Percentiles rank a stretch among this genome's conserved stretches.
These are phyloP conservation scores for Leuctra nigra DNA, from an alignment of 2,888 invertebrate genomes.

Conservation along the genomic window DNA sequence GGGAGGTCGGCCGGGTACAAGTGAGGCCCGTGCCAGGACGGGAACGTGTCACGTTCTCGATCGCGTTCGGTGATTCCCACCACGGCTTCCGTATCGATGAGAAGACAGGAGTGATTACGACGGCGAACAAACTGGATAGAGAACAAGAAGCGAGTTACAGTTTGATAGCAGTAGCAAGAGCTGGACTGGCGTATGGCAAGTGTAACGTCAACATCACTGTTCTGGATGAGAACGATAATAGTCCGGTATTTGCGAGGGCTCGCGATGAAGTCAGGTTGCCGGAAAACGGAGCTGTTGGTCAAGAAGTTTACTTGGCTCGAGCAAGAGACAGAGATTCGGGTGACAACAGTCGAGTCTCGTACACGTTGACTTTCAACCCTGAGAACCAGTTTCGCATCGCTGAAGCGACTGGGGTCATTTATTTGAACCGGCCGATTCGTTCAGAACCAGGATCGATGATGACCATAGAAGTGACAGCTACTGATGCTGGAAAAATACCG, in stretches of 20 bases:
- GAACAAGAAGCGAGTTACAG: constrained; percentile 72
- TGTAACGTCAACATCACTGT: constrained; percentile 75
- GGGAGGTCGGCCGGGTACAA: constrained; percentile 72
- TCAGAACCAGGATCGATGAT: constrained; percentile 65
- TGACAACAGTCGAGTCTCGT: constrained; percentile 78
- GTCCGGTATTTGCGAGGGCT: constrained; percentile 73
- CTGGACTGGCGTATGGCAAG: constrained; percentile 67
- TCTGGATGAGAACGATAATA: constrained; percentile 85
- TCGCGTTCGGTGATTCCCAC: constrained; percentile 72
- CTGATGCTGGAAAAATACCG: constrained; percentile 73
- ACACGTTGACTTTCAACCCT: constrained; percentile 71
- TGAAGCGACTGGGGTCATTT: constrained; percentile 81
- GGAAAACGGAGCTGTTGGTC: constrained; percentile 90
- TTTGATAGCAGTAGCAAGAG: constrained; percentile 72
- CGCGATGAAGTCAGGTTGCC: constrained; percentile 71
- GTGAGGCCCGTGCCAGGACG: constrained; percentile 39
- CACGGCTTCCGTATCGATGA: constrained; percentile 75
- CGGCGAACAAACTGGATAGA: constrained; percentile 73
- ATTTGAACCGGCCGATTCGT: constrained; percentile 71
- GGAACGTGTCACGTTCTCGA: constrained; percentile 58
- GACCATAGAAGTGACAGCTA: constrained; percentile 72
- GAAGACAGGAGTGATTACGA: constrained; percentile 68
- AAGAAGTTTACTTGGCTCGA: constrained; percentile 82
- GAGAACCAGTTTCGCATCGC: constrained; percentile 78
- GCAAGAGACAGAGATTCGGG: constrained; percentile 85